phyloP scores from a whole-genome alignment of 2,888 invertebrate genomes.

The Amphipoea oculea region DNA sequence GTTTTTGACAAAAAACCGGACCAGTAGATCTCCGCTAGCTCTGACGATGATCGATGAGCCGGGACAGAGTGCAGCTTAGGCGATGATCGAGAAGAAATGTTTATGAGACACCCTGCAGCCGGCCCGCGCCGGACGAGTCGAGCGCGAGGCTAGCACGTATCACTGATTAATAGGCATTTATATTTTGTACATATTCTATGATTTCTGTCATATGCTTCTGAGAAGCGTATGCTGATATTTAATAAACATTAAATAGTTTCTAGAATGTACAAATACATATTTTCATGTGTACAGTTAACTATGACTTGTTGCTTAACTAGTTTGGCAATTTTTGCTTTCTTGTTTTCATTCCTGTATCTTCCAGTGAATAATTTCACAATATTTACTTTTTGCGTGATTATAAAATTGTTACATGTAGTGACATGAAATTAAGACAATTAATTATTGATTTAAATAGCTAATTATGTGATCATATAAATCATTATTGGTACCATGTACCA shows the following conservation, averaged over 20 bases:
- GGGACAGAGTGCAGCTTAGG: conserved; percentile 21
- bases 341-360: conserved; percentile 58
- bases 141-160: conserved; percentile 27
- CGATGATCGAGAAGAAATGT: conserved; percentile 31
- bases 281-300: conserved; percentile 59
- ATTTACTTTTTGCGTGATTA: conserved; percentile 34
- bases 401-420: conserved; percentile 47
- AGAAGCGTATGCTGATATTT: conserved; percentile 81
- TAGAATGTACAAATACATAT: conserved; percentile 78
- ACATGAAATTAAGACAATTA: conserved; percentile 56
- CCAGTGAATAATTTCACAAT: conserved; percentile 56
- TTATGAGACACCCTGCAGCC: conserved; percentile 18
- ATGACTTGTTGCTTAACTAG: conserved; percentile 62
- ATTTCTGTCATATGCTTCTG: conserved; percentile 77
- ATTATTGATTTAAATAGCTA: conserved; percentile 58
- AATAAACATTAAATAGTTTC: conserved; percentile 68
- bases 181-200: conserved; percentile 67
- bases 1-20: conserved; percentile 82
- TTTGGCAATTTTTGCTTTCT: conserved; percentile 50
- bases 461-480: conserved; percentile 73
- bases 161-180: conserved; percentile 73
- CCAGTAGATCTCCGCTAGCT: conserved; percentile 70
- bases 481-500: conserved; percentile 84
- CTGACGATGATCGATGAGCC: conserved; percentile 49
- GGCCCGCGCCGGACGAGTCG: conserved; percentile 11